Conservation (phyloP, 2,797 vertebrate species). For the Tolypeutes matacus region DNA sequence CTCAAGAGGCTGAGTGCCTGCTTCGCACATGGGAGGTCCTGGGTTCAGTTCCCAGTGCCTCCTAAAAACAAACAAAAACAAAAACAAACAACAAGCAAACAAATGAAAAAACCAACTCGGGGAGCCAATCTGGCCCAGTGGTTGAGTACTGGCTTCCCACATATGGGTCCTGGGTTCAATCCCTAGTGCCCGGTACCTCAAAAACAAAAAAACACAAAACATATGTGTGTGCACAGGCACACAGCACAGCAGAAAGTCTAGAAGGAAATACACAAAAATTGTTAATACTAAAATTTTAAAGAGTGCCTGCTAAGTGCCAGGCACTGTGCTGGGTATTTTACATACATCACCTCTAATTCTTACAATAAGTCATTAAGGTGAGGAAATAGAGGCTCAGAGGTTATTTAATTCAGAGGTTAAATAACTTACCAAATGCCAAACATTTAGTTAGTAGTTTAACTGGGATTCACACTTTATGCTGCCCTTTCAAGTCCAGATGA, state of each 20-base stretch:
- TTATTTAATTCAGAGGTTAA: constrained; percentile 43
- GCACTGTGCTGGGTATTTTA: background rate
- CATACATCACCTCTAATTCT: constrained; percentile 27
- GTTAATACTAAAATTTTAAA: background rate
- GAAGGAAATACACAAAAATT: background rate
- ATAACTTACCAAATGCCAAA: background rate
- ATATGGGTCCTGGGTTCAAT: too few relatives aligned
- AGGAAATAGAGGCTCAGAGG: constrained; percentile 18
- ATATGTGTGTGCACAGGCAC: background rate
- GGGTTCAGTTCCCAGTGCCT: too few relatives aligned
- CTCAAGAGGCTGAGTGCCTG: too few relatives aligned
- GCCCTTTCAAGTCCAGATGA: background rate
- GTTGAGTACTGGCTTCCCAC: too few relatives aligned
- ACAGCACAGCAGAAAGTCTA: background rate
- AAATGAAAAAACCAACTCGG: too few relatives aligned
- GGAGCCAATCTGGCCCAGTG: too few relatives aligned
- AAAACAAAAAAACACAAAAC: background rate
- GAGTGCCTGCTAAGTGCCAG: background rate
- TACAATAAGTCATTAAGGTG: background rate
- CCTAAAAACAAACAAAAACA: too few relatives aligned
- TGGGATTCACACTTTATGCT: constrained; percentile 7
- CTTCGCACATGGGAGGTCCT: too few relatives aligned
- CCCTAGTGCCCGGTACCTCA: too few relatives aligned
- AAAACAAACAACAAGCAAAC: too few relatives aligned
- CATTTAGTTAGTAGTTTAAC: background rate